These are phyloP conservation scores for Eulemur coronatus DNA, from an alignment of 2,797 vertebrate genomes.

Conservation along the genomic window DNA sequence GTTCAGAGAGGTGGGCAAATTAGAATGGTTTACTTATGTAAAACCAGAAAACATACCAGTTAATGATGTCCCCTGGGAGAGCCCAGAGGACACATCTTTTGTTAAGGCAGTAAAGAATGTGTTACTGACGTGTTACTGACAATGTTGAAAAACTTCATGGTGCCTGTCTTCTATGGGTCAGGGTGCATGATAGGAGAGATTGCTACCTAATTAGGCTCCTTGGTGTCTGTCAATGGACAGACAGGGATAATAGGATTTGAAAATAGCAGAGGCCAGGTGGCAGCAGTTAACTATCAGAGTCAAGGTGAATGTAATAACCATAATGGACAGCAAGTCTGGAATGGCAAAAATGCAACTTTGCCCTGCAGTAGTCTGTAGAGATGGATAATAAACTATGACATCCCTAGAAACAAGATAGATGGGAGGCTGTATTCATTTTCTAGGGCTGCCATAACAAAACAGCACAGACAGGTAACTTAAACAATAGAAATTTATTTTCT, in stretches of 20 bases:
- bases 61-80: background rate
- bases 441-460: background rate
- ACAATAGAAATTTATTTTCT: constrained; percentile 21
- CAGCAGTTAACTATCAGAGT: constrained; percentile 27
- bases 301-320: background rate
- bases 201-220: background rate
- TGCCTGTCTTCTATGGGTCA: background rate
- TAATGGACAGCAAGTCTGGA: background rate
- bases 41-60: background rate
- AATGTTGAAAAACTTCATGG: background rate
- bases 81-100: background rate
- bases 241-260: background rate
- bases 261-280: background rate
- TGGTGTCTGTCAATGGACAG: background rate
- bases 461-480: background rate
- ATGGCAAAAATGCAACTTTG: background rate
- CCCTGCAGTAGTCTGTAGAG: background rate
- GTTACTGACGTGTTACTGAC: background rate
- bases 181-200: background rate
- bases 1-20: background rate
- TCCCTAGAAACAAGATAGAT: background rate
- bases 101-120: background rate
- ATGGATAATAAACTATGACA: background rate
- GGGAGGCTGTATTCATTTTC: background rate
- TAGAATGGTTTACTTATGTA: constrained; percentile 1